Conservation (phyloP, 1,140 invertebrate genomes). For the Diplogasteroides magnus region DNA sequence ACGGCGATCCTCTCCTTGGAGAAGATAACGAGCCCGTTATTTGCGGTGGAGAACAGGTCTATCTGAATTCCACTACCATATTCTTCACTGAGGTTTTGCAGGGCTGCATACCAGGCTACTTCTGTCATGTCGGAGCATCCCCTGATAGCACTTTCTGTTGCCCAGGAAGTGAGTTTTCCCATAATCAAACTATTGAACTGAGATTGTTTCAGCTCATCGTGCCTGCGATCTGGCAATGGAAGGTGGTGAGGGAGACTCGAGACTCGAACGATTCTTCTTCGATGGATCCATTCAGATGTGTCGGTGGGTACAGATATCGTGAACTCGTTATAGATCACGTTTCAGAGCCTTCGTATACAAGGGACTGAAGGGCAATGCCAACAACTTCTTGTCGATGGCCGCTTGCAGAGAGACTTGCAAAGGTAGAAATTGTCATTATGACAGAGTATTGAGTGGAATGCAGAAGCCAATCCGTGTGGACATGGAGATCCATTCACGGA, state of each 20-base stretch:
- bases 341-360: constrained; percentile 39
- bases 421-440: constrained; percentile 11
- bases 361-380: constrained; percentile 63
- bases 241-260: constrained; percentile 37
- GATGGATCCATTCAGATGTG: constrained; percentile 43
- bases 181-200: constrained; percentile 4
- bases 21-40: constrained; percentile 47
- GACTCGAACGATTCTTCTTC: constrained; percentile 47
- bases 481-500: constrained; percentile 45
- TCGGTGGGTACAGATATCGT: not conserved
- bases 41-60: constrained; percentile 41
- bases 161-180: constrained; percentile 40
- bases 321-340: not conserved
- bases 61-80: constrained; percentile 8
- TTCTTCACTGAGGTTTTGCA: not conserved
- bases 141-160: constrained; percentile 55
- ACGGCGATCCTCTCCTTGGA: constrained; percentile 43
- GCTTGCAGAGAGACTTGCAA: constrained; percentile 62
- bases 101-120: constrained; percentile 31
- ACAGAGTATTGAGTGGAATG: constrained; percentile 1
- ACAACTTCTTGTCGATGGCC: constrained; percentile 71
- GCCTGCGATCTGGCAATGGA: constrained; percentile 47
- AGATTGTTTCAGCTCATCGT: constrained; percentile 29
- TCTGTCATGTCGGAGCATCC: constrained; percentile 49
- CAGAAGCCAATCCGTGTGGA: constrained; percentile 48